Percentiles rank a stretch among this genome's conserved stretches.
phyloP scores from a whole-genome alignment of 2,113 vertebrate species.

The Oxyura jamaicensis region DNA sequence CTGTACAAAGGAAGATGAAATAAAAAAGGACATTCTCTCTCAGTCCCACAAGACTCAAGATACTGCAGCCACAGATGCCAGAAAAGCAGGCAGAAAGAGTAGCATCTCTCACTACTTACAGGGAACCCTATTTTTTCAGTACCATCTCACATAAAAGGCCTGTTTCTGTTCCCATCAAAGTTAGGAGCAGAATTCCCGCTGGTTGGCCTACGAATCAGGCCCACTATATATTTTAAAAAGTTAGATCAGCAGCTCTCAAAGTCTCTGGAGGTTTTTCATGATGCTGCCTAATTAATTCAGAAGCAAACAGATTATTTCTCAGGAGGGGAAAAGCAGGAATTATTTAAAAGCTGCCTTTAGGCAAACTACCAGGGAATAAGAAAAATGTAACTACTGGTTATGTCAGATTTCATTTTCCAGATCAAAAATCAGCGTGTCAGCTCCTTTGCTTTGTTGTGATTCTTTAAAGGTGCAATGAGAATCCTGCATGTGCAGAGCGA shows the following conservation, averaged over 20 bases:
- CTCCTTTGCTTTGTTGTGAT: constrained; percentile 50
- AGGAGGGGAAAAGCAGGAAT: constrained; percentile 62
- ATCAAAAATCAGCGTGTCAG: constrained; percentile 65
- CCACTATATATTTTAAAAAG: constrained; percentile 3
- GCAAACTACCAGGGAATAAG: constrained; percentile 66
- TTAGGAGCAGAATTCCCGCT: not conserved
- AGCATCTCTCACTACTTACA: not conserved
- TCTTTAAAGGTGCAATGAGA: not conserved
- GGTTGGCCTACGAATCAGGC: not conserved
- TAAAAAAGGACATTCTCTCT: not conserved
- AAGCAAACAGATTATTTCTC: constrained; percentile 68
- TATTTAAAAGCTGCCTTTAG: constrained; percentile 73
- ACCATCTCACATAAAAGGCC: not conserved
- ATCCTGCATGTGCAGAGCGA: not conserved
- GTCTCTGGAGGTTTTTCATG: constrained; percentile 37
- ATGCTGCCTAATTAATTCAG: constrained; percentile 65
- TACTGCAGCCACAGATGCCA: not conserved
- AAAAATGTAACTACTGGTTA: constrained; percentile 73
- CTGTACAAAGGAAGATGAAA: not conserved
- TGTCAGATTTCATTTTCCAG: constrained; percentile 69
- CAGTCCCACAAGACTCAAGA: not conserved
- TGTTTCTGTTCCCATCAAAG: not conserved
- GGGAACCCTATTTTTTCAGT: not conserved
- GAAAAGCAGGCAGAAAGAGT: not conserved
- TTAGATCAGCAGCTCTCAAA: constrained; percentile 52